Base-by-base conservation (phyloP, 2,888 invertebrate genomes). In the Pollenia angustigena region DNA sequence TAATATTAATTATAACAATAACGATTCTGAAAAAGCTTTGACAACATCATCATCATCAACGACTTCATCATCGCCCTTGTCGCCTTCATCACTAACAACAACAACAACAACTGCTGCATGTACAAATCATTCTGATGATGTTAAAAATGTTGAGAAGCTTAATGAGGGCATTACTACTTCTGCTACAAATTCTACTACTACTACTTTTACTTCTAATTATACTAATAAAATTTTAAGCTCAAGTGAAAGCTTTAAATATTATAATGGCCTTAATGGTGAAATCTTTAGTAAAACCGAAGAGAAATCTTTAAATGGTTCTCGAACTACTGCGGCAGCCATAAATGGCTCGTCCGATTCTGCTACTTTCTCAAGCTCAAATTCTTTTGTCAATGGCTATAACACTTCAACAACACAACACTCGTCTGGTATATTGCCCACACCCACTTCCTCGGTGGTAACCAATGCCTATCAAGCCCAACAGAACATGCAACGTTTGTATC, bases 401-500 rank as follows among this genome's bases (percentile, higher is more conserved):
- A n/a, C 68, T 32, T 6, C 32, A 32, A 32, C 88, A 8, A 64
- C 54, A 9, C 86, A 81, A 44, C 79, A 74, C 12, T 52, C 79
- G 14, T 71, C 80, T 23, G 85, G 81, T 46, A 81, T 83, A 40
- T 71, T 84, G 3, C 84, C 87, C 11, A 84, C 87, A 52, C 85
- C 74, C 60, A 84, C 71, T 46, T 84, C 89, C 0, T 88, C 90
- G 23, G 89, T 88, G 50, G 69, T 88, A 4, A 83, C 89, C 0
- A 90, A 88, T 56, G 89, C 88, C 56, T 86, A 88, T 56, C 89
- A 89, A 54, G 90, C 82, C 6, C 91, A 87, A 48, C 90, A 81
- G 68, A 87, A 89, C 56, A 88, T 89, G 88, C 90, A 90, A 84
- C 91, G 92, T 18, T 85, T 92, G 14, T 90, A 90, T 64, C 84